Conservation (phyloP, 2,797 vertebrate species). For the Spinus pinus region DNA sequence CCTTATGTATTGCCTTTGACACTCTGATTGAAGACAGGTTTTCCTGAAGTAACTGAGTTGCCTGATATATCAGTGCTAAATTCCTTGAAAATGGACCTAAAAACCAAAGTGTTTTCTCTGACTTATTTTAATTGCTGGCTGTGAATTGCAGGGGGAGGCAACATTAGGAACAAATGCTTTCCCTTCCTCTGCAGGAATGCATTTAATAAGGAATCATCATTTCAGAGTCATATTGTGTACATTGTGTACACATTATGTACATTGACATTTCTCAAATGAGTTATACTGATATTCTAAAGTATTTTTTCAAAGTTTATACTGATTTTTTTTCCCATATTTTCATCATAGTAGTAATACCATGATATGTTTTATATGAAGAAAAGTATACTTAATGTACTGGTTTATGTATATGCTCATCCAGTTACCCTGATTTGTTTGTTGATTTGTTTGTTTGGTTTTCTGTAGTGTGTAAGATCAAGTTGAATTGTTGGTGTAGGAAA, state of each 20-base stretch:
- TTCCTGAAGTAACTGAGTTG: background rate
- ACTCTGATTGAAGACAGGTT: background rate
- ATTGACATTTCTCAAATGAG: background rate
- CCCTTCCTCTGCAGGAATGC: background rate
- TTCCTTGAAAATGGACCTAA: background rate
- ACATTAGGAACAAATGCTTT: background rate
- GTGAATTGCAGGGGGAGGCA: background rate
- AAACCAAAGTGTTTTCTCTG: background rate
- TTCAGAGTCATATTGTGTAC: background rate
- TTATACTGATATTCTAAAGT: background rate
- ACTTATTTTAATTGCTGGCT: background rate
- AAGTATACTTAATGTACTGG: background rate
- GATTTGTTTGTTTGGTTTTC: background rate
- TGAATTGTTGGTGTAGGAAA: background rate
- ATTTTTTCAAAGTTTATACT: background rate
- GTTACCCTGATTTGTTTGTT: background rate
- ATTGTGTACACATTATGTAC: background rate
- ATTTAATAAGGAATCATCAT: background rate
- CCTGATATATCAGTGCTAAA: background rate
- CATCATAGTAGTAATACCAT: background rate
- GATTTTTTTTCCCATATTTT: background rate
- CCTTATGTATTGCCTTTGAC: background rate
- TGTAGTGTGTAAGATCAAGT: accelerated
- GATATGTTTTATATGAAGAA: background rate
- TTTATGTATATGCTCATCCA: background rate